A percentile compares a stretch with the other conserved stretches of the same genome.
Evolutionary conservation across 2,888 invertebrate species (phyloP).

Genomic region (Dendrolimus houi): DNA sequence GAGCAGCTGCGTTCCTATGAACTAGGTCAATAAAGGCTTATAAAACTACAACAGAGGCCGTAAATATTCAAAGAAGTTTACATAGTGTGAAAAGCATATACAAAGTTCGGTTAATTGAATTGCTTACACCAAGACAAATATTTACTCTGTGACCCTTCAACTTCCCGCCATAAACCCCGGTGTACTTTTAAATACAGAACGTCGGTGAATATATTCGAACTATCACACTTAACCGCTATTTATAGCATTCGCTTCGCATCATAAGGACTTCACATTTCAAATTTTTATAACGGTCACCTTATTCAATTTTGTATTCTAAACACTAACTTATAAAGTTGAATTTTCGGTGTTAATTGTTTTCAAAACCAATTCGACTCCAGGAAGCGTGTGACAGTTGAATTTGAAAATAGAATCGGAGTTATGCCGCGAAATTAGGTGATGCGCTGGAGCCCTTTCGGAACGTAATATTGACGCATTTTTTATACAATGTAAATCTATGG

Average conservation of each 20-base stretch:
- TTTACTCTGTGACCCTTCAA: neutral
- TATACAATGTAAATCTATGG: neutral
- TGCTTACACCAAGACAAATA: too few relatives aligned
- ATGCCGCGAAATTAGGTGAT: slow-evolving; percentile 55
- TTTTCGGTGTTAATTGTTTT: neutral
- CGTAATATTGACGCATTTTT: neutral
- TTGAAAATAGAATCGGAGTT: slow-evolving; percentile 50
- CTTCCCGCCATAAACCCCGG: neutral
- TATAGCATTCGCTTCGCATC: neutral
- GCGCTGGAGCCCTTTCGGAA: slow-evolving; percentile 6
- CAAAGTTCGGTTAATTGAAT: too few relatives aligned
- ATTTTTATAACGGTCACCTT: neutral
- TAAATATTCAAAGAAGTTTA: too few relatives aligned
- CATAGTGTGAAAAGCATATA: too few relatives aligned
- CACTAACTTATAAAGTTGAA: neutral
- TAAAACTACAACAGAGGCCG: too few relatives aligned
- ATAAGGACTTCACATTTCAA: neutral
- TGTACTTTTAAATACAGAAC: neutral
- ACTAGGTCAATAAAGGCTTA: too few relatives aligned
- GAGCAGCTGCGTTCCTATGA: too few relatives aligned
- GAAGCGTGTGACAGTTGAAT: slow-evolving; percentile 50
- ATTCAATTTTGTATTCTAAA: neutral
- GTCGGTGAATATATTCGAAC: neutral
- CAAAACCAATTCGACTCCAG: slow-evolving; percentile 21
- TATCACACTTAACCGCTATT: neutral